Evolutionary conservation across 2,113 vertebrate genomes (phyloP), one percentile per base, ranked within the genome.

Genomic region (Labeo rohita): DNA sequence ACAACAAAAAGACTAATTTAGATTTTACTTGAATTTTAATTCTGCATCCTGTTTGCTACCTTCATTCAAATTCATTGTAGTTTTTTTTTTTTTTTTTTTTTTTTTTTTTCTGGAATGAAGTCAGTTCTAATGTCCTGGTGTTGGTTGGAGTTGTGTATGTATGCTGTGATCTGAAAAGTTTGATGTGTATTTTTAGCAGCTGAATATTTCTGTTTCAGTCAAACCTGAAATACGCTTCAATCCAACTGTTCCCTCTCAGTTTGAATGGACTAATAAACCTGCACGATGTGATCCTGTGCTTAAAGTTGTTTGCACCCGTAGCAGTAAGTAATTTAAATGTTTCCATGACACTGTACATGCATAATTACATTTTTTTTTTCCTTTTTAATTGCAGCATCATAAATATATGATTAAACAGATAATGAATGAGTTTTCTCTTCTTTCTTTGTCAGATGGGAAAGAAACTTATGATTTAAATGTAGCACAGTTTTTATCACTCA

Each of bases 281-380:
- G 0, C 2, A 21, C 18, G 80, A 0, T 94, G 93, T 84, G 2
- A 0, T 0, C 0, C 45, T 23, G 0, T 0, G 1, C 21, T 65
- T 0, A 8, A 10, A 0, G 8, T 88, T 23, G 2, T 36, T 43
- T 92, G 89, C 87, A 88, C 0, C 23, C 92, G 91, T 86, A 4
- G 0, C 0, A 66, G 93, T 94, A 83, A 93, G 90, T 72, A 36
- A 9, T 39, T 1, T 2, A 39, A 39, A 39, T 34, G 10, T 6
- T 11, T 72, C 6, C 7, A 43, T 76, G 4, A 10, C 6, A 85
- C 36, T 39, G 10, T 23, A 39, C 23, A 74, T 74, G 3, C 0
- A 9, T 36, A 36, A 49, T 45, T 36, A 18, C 9, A 49, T 49
- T 49, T 49, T 10, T 11, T 49, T 28, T 28, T 1, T 9, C 5